Evolutionary conservation across 2,888 invertebrate genomes (phyloP).

Genomic region (Lapara coniferarum): DNA sequence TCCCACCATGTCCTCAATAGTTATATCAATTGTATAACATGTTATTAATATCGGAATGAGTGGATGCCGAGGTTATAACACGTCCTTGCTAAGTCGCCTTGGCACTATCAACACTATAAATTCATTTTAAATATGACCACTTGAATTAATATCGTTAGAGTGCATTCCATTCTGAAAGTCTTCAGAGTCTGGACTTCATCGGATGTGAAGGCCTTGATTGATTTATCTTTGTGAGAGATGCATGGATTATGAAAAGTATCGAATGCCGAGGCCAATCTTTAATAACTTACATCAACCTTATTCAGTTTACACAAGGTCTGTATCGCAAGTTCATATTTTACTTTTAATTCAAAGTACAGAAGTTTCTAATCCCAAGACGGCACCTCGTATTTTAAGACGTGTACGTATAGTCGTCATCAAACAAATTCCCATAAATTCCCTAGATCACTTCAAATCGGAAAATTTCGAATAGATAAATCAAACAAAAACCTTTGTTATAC

Average conservation of each 20-base stretch:
- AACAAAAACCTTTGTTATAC: background rate
- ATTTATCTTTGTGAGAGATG: background rate
- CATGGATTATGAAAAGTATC: background rate
- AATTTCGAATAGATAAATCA: no score
- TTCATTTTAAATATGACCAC: constrained; percentile 1
- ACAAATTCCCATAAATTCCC: background rate
- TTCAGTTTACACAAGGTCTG: background rate
- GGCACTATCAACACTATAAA: constrained; percentile 1
- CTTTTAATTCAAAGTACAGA: background rate
- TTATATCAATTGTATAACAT: background rate
- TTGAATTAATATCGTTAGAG: background rate
- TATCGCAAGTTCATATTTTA: no score
- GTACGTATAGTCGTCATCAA: no score
- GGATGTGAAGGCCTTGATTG: background rate
- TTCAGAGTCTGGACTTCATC: background rate
- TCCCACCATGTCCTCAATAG: background rate
- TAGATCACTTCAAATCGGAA: background rate
- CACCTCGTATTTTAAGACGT: no score
- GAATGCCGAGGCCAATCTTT: no score
- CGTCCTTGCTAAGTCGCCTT: constrained; percentile 3
- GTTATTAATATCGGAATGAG: background rate
- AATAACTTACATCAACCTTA: no score
- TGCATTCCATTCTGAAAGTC: background rate
- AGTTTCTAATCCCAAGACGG: no score
- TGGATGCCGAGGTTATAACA: background rate